Conservation (phyloP, 2,888 invertebrate genomes). For the Acrobasis consociella region DNA sequence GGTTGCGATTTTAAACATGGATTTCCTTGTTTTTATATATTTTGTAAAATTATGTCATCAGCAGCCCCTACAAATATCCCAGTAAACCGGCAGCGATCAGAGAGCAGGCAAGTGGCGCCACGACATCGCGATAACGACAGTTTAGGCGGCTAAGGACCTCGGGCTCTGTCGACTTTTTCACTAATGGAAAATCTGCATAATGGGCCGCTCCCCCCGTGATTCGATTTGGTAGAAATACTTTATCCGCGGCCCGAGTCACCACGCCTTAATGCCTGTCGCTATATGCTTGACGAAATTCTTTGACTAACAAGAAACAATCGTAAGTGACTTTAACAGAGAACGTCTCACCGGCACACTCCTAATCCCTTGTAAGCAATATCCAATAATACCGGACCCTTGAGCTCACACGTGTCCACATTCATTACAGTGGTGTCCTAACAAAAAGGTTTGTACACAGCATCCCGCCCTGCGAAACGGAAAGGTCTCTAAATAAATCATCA, state of each 20-base stretch:
- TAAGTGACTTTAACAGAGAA: conserved; percentile 34
- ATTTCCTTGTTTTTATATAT: too few relatives aligned
- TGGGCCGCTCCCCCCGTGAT: conserved; percentile 65
- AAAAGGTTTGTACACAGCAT: conserved; percentile 40
- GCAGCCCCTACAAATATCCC: conserved; percentile 13
- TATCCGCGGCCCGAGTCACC: conserved; percentile 45
- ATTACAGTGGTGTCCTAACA: conserved; percentile 44
- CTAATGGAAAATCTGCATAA: conserved; percentile 79
- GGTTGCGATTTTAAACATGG: too few relatives aligned
- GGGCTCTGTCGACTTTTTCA: conserved; percentile 59
- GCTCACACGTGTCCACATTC: conserved; percentile 51
- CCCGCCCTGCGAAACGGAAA: conserved; percentile 38
- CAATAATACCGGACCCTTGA: conserved; percentile 58
- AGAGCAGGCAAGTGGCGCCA: conserved; percentile 25
- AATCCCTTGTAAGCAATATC: conserved; percentile 65
- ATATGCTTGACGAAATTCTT: conserved; percentile 47
- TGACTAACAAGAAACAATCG: not conserved
- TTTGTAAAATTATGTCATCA: not conserved
- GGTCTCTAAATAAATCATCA: conserved; percentile 52
- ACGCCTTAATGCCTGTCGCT: conserved; percentile 63
- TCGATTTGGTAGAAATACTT: conserved; percentile 71
- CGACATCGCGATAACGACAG: conserved; percentile 39
- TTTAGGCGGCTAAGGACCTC: conserved; percentile 36
- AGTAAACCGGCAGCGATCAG: conserved; percentile 28
- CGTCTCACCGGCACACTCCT: conserved; percentile 53